phyloP scores from a whole-genome alignment of 2,797 vertebrate species.

The Agapornis canus region DNA sequence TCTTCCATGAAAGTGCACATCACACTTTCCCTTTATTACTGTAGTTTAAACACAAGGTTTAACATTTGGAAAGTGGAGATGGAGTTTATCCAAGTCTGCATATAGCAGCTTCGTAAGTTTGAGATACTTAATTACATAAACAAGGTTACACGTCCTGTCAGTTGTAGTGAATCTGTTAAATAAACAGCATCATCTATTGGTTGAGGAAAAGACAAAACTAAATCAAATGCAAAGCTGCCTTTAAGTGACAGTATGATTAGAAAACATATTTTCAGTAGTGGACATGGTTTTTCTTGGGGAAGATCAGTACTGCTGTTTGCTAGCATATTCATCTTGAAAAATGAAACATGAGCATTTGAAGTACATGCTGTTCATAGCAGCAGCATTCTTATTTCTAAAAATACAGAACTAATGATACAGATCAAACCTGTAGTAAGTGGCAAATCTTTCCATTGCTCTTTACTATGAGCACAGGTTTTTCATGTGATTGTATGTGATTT shows the following conservation, averaged over 20 bases:
- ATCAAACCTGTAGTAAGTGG: background rate
- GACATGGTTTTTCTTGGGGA: background rate
- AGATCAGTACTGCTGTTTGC: background rate
- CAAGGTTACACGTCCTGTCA: background rate
- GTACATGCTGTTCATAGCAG: background rate
- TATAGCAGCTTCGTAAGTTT: background rate
- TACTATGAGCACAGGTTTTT: background rate
- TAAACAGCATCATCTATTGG: background rate
- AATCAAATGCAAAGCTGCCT: background rate
- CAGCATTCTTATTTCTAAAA: background rate
- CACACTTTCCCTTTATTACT: background rate
- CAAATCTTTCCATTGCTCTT: background rate
- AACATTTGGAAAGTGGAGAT: background rate
- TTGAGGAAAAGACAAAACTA: background rate
- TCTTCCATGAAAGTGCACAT: background rate
- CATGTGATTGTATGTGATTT: background rate
- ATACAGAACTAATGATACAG: background rate
- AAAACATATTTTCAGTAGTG: background rate
- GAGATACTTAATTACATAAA: conserved; percentile 5
- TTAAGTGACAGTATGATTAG: background rate
- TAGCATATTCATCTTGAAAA: background rate
- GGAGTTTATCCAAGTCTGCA: background rate
- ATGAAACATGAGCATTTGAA: background rate
- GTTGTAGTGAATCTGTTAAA: background rate
- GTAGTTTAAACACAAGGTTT: background rate